Evolutionary conservation across 2,888 invertebrate genomes (phyloP), one percentile per base, ranked within the genome.

Genomic region (Chalcosyrphus nemorum): DNA sequence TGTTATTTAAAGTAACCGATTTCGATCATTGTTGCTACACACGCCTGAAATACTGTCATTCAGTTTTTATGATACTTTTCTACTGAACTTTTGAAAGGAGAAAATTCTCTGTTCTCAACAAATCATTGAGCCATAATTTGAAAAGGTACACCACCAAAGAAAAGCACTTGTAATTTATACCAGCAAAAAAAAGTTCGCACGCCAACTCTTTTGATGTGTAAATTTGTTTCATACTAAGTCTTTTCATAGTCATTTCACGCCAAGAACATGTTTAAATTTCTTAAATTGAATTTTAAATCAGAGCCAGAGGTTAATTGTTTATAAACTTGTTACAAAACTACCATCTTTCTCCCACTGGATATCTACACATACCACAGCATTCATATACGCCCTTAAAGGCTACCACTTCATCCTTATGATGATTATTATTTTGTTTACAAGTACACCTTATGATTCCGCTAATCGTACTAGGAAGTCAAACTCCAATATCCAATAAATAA

Each of bases 381-480:
- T 24, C 13, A 52, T 15, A 52, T 15, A 32, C 24, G 4, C 59
- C 76, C 45, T 70, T 17, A 43, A 15, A 59, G 52, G 52, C 59
- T 35, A 19, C 6, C 27, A 1, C 1, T n/a, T n/a, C 24, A 68
- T 50, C 29, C 50, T 57, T 32, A 32, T 9, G 50, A 57, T 68
- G 27, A 75, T 68, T 41, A 29, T 52, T 54, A 54, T 38, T 50
- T 52, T 50, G 15, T 41, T 27, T 9, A 11, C 9, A 21, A 4
- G 15, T 3, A 15, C 19, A 35, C 24, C 13, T 41, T 41, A 24
- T 66, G 27, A 38, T 38, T 43, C 38, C 50, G 52, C 38, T 59
- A 68, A 76, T 74, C 63, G 19, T 57, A 19, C 21, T 41, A 77
- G 71, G 63, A 71, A 77, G 71, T 77, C 45, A 19, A 11, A 65